These are phyloP conservation scores for Glyphotaelius pellucidus DNA, from an alignment of 2,888 invertebrate species.

Conservation along the genomic window DNA sequence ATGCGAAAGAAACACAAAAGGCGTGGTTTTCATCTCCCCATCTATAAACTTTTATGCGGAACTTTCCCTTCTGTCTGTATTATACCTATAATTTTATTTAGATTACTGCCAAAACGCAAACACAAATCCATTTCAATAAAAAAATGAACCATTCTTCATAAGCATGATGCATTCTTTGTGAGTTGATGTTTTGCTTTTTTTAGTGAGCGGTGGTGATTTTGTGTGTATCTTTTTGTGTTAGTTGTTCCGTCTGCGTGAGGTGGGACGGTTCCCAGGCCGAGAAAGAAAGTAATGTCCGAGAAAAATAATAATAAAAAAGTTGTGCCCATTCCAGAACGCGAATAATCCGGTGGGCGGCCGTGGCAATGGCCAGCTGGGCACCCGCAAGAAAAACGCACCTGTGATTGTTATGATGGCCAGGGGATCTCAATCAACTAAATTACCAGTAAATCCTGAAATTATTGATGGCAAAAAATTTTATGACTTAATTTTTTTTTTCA, in stretches of 20 bases:
- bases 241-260: conserved; percentile 7
- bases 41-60: not conserved
- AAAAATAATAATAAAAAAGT: conserved; percentile 47
- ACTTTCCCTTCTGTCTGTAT: conserved; percentile 27
- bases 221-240: not conserved
- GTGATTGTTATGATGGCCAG: not conserved
- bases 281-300: conserved; percentile 49
- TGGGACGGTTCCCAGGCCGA: conserved; percentile 51
- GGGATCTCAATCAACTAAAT: not conserved
- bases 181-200: not conserved
- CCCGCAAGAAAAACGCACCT: conserved; percentile 14
- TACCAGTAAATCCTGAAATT: too few relatives aligned
- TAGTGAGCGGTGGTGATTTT: not conserved
- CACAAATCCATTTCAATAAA: not conserved
- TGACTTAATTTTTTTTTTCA: too few relatives aligned
- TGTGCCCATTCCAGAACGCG: conserved; percentile 52
- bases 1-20: conserved; percentile 2
- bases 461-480: too few relatives aligned
- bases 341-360: conserved; percentile 26
- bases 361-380: conserved; percentile 7
- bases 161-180: not conserved
- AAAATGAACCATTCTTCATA: not conserved
- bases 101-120: conserved; percentile 5
- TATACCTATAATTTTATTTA: conserved; percentile 26
- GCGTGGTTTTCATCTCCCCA: not conserved